These are phyloP conservation scores for Cantharis flavilabris DNA, from an alignment of 2,888 invertebrate species.

Conservation along the genomic window DNA sequence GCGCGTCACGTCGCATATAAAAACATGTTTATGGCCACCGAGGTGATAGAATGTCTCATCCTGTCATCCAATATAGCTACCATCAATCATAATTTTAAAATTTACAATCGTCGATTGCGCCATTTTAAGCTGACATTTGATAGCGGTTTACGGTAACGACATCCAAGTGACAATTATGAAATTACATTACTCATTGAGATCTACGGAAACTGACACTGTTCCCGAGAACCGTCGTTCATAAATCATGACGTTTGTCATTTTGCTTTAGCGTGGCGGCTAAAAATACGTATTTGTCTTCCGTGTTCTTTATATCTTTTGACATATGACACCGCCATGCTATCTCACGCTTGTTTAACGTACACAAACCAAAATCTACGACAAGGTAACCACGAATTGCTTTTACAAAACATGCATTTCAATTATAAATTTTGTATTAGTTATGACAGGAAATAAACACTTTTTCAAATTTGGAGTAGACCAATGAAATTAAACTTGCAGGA, in stretches of 20 bases:
- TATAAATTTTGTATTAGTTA: background rate
- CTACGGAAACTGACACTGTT: constrained; percentile 49
- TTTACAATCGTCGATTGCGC: constrained; percentile 42
- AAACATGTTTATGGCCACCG: constrained; percentile 52
- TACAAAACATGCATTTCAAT: background rate
- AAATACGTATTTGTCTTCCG: constrained; percentile 52
- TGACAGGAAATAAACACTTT: background rate
- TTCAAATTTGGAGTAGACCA: background rate
- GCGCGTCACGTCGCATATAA: constrained; percentile 52
- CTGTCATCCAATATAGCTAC: constrained; percentile 52
- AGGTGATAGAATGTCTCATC: constrained; percentile 49
- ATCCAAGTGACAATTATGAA: constrained; percentile 54
- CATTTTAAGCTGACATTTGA: constrained; percentile 46
- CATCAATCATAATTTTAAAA: constrained; percentile 53
- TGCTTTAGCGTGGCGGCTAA: constrained; percentile 45
- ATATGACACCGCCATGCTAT: constrained; percentile 40
- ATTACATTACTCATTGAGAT: constrained; percentile 55
- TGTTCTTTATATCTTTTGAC: constrained; percentile 48
- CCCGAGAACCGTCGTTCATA: constrained; percentile 48
- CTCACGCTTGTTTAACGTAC: constrained; percentile 23
- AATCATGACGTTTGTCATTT: constrained; percentile 52
- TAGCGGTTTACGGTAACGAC: constrained; percentile 47
- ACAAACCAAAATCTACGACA: constrained; percentile 18
- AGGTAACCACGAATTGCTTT: constrained; percentile 6
- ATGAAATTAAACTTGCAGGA: background rate